phyloP scores from a whole-genome alignment of 2,888 invertebrate genomes.

The Augochlorella aurata region DNA sequence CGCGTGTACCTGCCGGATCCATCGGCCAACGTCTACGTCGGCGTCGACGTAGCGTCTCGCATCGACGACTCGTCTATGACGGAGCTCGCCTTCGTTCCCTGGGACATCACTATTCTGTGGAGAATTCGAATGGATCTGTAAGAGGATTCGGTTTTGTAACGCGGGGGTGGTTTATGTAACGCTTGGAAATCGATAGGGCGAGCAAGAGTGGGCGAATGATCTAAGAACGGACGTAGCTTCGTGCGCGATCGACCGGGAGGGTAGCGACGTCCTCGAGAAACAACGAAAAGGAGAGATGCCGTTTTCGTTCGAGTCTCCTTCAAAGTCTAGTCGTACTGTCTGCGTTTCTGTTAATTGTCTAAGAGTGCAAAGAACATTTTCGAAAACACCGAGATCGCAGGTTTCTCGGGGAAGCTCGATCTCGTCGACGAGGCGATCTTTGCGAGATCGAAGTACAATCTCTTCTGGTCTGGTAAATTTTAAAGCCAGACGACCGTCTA shows the following conservation, averaged over 20 bases:
- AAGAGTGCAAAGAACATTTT: too few species aligned
- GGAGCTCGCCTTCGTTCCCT: not conserved
- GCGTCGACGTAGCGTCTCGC: not conserved
- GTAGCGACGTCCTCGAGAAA: not conserved
- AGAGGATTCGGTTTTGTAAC: conserved; percentile 24
- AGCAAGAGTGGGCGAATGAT: conserved; percentile 33
- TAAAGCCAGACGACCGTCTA: conserved; percentile 55
- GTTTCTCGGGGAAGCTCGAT: not conserved
- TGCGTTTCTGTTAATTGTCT: not conserved
- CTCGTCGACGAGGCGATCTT: not conserved
- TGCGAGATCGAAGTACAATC: conserved; percentile 37
- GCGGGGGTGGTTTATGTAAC: conserved; percentile 45
- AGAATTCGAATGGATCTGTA: conserved; percentile 5
- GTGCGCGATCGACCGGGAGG: not conserved
- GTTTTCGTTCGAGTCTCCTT: not conserved
- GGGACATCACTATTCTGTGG: not conserved
- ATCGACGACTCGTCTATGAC: not conserved
- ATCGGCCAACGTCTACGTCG: not conserved
- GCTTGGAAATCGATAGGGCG: conserved; percentile 40
- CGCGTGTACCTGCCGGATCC: not conserved
- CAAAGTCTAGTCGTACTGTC: not conserved
- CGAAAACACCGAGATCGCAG: not conserved
- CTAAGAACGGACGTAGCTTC: conserved; percentile 33
- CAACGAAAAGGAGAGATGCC: not conserved
- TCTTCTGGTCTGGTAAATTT: conserved; percentile 54